These are phyloP conservation scores for Neodiprion pinetum DNA, from an alignment of 1,140 invertebrate species.

Conservation along the genomic window DNA sequence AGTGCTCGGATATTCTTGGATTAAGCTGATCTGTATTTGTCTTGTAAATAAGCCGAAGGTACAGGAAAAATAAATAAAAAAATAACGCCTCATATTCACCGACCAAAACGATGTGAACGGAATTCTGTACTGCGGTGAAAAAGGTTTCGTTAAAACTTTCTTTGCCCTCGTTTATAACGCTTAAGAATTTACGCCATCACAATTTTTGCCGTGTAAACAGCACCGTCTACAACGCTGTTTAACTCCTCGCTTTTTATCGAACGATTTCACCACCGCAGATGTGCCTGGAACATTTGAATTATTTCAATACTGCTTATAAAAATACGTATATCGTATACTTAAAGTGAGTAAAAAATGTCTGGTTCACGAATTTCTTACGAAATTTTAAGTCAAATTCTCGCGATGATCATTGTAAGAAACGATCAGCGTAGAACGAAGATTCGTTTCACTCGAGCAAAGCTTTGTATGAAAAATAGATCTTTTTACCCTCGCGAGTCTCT, in stretches of 20 bases:
- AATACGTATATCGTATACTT: too few species aligned
- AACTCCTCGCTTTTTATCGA: not conserved
- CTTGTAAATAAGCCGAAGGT: not conserved
- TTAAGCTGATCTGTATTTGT: slow-evolving; percentile 4
- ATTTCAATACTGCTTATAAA: too few species aligned
- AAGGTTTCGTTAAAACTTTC: not conserved
- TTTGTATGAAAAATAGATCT: too few species aligned
- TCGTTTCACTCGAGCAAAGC: too few species aligned
- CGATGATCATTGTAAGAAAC: too few species aligned
- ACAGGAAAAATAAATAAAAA: not conserved
- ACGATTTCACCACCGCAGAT: too few species aligned
- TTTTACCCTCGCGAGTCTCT: too few species aligned
- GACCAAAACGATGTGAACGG: not conserved
- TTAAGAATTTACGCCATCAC: not conserved
- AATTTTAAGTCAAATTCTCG: too few species aligned
- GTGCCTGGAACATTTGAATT: too few species aligned
- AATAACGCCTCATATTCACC: not conserved
- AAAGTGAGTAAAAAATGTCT: too few species aligned
- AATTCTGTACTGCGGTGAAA: not conserved
- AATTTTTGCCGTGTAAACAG: not conserved
- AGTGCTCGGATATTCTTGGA: not conserved
- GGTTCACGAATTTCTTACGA: too few species aligned
- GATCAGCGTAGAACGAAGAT: too few species aligned
- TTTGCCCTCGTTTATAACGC: not conserved
- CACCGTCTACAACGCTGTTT: not conserved